Evolutionary conservation across 2,888 invertebrate species (phyloP).

Genomic region (Podabrus alpinus): DNA sequence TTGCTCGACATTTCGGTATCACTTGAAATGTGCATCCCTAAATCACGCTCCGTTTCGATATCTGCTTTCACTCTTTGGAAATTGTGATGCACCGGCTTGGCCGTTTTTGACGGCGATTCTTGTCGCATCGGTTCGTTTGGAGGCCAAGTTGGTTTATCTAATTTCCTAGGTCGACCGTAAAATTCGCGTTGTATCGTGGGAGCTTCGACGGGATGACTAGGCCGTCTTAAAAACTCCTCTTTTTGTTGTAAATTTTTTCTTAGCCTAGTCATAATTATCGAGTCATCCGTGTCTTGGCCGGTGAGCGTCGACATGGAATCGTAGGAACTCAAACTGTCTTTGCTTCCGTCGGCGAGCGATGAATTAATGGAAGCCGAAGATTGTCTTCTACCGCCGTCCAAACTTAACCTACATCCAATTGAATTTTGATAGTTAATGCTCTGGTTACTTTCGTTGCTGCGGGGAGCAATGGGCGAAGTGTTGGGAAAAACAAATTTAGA

Average conservation of each 20-base stretch:
- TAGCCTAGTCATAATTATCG: conserved; percentile 71
- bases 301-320: conserved; percentile 71
- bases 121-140: conserved; percentile 41
- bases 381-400: conserved; percentile 60
- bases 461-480: conserved; percentile 10
- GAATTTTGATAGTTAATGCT: conserved; percentile 42
- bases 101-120: conserved; percentile 58
- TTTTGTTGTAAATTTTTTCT: conserved; percentile 87
- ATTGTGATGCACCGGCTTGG: conserved; percentile 57
- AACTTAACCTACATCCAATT: conserved; percentile 55
- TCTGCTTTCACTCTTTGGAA: conserved; percentile 57
- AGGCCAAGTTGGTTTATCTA: conserved; percentile 62
- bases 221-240: conserved; percentile 83
- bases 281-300: conserved; percentile 71
- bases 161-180: conserved; percentile 78
- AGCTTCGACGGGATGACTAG: conserved; percentile 63
- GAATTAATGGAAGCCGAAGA: conserved; percentile 66
- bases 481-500: conserved; percentile 21
- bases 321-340: conserved; percentile 70
- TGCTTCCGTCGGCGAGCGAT: conserved; percentile 66
- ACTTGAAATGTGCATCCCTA: conserved; percentile 13
- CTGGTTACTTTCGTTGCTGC: conserved; percentile 34
- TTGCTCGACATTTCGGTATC: conserved; percentile 28
- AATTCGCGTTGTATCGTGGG: conserved; percentile 67
- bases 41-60: conserved; percentile 54